Evolutionary conservation across 1,140 invertebrate species (phyloP).

Genomic region (Proctacanthus coquilletti): DNA sequence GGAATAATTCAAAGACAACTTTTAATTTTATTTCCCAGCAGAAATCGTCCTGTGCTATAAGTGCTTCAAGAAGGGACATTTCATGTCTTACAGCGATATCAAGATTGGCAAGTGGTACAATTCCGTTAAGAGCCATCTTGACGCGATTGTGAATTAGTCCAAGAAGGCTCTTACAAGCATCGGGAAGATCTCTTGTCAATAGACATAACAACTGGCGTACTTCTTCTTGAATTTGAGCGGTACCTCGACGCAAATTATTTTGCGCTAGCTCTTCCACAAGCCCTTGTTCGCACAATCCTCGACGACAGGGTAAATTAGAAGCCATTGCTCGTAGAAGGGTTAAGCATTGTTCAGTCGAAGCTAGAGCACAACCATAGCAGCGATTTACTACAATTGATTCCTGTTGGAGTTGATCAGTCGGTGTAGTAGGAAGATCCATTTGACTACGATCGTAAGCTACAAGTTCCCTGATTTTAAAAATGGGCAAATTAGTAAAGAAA

Average conservation of each 20-base stretch:
- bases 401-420: slow-evolving; percentile 11
- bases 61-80: slow-evolving; percentile 71
- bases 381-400: slow-evolving; percentile 30
- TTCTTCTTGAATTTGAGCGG: slow-evolving; percentile 67
- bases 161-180: slow-evolving; percentile 75
- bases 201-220: slow-evolving; percentile 76
- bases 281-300: slow-evolving; percentile 69
- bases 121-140: slow-evolving; percentile 51
- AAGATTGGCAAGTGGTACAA: slow-evolving; percentile 42
- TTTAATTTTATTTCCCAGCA: slow-evolving; percentile 90
- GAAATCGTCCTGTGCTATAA: slow-evolving; percentile 81
- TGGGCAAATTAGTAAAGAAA: not conserved
- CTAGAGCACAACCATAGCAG: slow-evolving; percentile 73
- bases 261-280: slow-evolving; percentile 81
- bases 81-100: slow-evolving; percentile 69
- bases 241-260: slow-evolving; percentile 71
- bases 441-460: slow-evolving; percentile 85
- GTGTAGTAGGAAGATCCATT: slow-evolving; percentile 30
- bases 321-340: slow-evolving; percentile 84
- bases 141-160: slow-evolving; percentile 68
- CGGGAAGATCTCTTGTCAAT: slow-evolving; percentile 77
- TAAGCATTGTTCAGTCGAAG: slow-evolving; percentile 85
- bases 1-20: slow-evolving; percentile 73
- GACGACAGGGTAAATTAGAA: slow-evolving; percentile 59
- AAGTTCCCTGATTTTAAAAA: slow-evolving; percentile 69